Evolutionary conservation across 1,140 invertebrate species (phyloP).

Genomic region (Lepidurus couesii): DNA sequence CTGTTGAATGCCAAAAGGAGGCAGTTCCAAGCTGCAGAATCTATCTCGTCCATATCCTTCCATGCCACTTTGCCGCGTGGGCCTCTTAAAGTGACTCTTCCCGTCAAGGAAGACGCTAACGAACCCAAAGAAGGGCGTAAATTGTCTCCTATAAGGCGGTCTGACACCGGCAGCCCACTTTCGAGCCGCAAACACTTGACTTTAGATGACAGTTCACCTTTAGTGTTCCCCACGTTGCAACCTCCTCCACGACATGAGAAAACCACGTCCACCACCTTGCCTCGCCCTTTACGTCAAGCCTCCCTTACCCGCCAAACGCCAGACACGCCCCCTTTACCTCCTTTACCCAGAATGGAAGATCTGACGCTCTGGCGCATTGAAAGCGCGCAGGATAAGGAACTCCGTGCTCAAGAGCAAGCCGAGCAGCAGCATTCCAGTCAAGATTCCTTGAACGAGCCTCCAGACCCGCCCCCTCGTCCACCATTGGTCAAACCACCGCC

Average conservation of each 20-base stretch:
- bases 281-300: not conserved
- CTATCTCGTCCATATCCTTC: conserved; percentile 22
- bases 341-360: conserved; percentile 12
- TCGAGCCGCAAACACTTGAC: not conserved
- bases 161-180: not conserved
- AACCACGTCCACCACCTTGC: not conserved
- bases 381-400: conserved; percentile 26
- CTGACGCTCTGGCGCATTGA: conserved; percentile 24
- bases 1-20: conserved; percentile 37
- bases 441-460: conserved; percentile 48
- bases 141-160: not conserved
- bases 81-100: conserved; percentile 59
- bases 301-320: conserved; percentile 1
- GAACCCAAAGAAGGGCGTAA: conserved; percentile 26
- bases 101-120: conserved; percentile 39
- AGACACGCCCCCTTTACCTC: conserved; percentile 28
- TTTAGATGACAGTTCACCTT: not conserved
- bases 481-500: conserved; percentile 67
- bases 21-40: conserved; percentile 35
- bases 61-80: conserved; percentile 41
- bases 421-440: conserved; percentile 22
- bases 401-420: not conserved
- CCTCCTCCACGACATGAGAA: not conserved
- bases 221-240: not conserved
- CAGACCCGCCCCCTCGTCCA: conserved; percentile 63